Conservation (phyloP, 2,113 vertebrate species). For the Gobio gobio region DNA sequence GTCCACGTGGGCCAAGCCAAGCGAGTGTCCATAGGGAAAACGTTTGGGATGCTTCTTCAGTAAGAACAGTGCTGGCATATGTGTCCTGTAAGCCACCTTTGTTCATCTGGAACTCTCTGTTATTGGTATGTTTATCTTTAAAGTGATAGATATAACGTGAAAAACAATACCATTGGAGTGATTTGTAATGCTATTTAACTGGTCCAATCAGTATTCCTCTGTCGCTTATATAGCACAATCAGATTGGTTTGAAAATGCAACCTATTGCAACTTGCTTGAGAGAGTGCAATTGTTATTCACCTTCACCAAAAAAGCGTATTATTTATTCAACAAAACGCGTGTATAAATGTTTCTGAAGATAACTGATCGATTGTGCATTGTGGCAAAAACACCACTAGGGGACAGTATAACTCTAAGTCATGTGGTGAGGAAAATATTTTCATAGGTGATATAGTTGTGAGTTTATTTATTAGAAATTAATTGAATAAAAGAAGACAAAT, state of each 20-base stretch:
- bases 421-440: neutral
- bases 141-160: neutral
- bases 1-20: too few species aligned
- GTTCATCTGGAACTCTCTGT: neutral
- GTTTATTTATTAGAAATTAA: neutral
- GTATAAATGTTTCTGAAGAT: neutral
- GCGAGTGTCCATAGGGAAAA: too few species aligned
- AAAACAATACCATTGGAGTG: neutral
- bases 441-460: neutral
- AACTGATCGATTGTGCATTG: neutral
- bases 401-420: neutral
- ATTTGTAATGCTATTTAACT: neutral
- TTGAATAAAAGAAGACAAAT: neutral
- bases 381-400: conserved; percentile 30
- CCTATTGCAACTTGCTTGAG: neutral
- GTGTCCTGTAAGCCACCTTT: neutral
- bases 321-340: neutral
- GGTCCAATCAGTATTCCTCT: neutral
- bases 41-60: neutral
- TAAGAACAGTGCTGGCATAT: neutral
- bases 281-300: neutral
- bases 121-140: neutral
- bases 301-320: neutral
- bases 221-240: neutral
- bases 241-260: neutral